phyloP scores from a whole-genome alignment of 2,888 invertebrate genomes.

The Meliscaeva auricollis region DNA sequence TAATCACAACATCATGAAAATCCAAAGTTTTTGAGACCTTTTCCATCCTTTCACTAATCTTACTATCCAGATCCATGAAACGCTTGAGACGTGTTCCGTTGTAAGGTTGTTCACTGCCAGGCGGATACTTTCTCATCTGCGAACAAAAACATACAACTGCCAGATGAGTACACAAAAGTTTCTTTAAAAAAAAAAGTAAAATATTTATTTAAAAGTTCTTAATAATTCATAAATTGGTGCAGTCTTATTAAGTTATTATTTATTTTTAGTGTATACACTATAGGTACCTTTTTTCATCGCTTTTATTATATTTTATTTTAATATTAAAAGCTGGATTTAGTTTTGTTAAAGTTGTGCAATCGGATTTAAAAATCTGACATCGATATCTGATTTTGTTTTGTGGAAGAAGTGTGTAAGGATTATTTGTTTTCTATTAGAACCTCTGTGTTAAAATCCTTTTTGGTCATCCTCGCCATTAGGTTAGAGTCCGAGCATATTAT shows the following conservation, averaged over 20 bases:
- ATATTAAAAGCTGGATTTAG: constrained; percentile 48
- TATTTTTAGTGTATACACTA: constrained; percentile 58
- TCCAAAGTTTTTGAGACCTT: constrained; percentile 77
- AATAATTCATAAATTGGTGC: constrained; percentile 24
- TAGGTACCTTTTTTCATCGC: constrained; percentile 64
- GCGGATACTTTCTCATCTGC: constrained; percentile 89
- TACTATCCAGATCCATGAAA: constrained; percentile 85
- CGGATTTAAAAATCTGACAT: constrained; percentile 49
- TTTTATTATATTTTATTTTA: constrained; percentile 28
- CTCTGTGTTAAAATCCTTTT: constrained; percentile 45
- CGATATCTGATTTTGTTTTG: constrained; percentile 31
- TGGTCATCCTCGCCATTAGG: constrained; percentile 53
- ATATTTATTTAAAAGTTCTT: neutral
- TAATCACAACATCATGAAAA: constrained; percentile 71
- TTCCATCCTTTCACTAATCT: constrained; percentile 79
- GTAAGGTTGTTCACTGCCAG: constrained; percentile 87
- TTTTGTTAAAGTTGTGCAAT: constrained; percentile 72
- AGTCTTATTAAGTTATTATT: too few species aligned
- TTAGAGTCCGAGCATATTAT: constrained; percentile 60
- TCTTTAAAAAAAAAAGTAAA: constrained; percentile 22
- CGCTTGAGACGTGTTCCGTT: constrained; percentile 85
- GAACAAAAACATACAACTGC: constrained; percentile 76
- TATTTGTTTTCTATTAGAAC: constrained; percentile 39
- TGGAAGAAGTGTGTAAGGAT: constrained; percentile 55
- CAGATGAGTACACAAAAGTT: constrained; percentile 33